These are phyloP conservation scores for Paracentrotus lividus DNA, from an alignment of 53 echinoderm and acorn worm species.

Conservation along the genomic window DNA sequence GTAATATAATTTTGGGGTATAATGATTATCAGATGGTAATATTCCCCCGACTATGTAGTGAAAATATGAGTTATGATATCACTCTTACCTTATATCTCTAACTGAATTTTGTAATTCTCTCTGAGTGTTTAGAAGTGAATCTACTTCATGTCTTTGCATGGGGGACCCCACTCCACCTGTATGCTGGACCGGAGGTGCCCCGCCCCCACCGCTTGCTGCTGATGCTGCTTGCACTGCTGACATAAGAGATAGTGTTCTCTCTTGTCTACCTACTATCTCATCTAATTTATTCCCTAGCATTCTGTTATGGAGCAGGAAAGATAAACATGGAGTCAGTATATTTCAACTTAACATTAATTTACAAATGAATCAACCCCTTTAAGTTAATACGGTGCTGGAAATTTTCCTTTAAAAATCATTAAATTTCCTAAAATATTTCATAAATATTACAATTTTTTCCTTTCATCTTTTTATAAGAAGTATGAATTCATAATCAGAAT, in stretches of 20 bases:
- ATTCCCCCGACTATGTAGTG: neutral
- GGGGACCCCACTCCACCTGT: conserved; percentile 67
- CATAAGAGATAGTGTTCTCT: conserved; percentile 90
- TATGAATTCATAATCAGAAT: too few relatives aligned
- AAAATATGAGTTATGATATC: neutral
- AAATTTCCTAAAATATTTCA: too few relatives aligned
- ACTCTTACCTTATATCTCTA: conserved; percentile 88
- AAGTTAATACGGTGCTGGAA: too few relatives aligned
- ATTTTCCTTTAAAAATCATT: too few relatives aligned
- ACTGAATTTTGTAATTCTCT: conserved; percentile 86
- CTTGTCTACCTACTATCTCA: conserved; percentile 96
- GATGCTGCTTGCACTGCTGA: conserved; percentile 52
- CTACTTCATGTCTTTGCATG: conserved; percentile 94
- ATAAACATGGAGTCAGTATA: neutral
- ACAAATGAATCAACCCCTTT: too few relatives aligned
- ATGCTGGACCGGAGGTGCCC: conserved; percentile 10
- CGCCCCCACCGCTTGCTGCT: conserved; percentile 16
- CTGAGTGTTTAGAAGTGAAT: conserved; percentile 89
- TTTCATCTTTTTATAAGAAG: too few relatives aligned
- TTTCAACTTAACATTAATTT: conserved; percentile 1
- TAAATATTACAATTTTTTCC: too few relatives aligned
- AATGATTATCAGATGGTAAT: neutral
- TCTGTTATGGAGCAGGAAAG: neutral
- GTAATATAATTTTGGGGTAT: too few relatives aligned
- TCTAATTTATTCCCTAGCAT: conserved; percentile 82